A percentile compares a stretch with the other conserved stretches of the same genome.
Evolutionary conservation across 2,797 vertebrate genomes (phyloP).

Genomic region (Rhyacichthys aspro): DNA sequence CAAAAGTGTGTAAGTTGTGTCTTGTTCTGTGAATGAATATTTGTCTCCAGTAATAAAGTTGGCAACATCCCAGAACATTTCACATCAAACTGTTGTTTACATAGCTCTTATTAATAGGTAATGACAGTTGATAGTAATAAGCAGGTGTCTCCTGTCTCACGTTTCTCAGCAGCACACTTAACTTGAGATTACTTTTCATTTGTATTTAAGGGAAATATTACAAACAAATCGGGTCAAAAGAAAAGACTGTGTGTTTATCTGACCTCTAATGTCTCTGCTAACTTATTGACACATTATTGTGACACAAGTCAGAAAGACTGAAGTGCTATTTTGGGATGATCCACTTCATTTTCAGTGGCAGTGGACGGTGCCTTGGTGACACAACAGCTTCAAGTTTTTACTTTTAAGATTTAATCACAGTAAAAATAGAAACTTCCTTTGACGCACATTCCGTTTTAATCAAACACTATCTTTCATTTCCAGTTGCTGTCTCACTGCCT

Average conservation of each 20-base stretch:
- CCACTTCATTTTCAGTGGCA: constrained; percentile 23
- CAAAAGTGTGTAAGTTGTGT: too few relatives aligned
- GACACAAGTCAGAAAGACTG: constrained; percentile 2
- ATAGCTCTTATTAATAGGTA: not conserved
- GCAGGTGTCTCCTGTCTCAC: not conserved
- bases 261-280: not conserved
- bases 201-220: not conserved
- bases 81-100: not conserved
- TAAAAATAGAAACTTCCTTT: constrained; percentile 22
- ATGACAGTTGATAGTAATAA: not conserved
- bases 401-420: constrained; percentile 18
- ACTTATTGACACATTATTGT: constrained; percentile 3
- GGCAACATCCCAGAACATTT: not conserved
- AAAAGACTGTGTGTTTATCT: constrained; percentile 1
- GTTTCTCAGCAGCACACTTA: not conserved
- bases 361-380: constrained; percentile 17
- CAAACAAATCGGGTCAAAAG: not conserved
- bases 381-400: constrained; percentile 22
- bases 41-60: not conserved
- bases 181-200: too few relatives aligned
- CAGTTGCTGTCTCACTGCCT: constrained; percentile 17
- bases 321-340: constrained; percentile 16
- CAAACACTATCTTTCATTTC: constrained; percentile 27
- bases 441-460: constrained; percentile 20
- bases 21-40: not conserved